Evolutionary conservation across 2,888 invertebrate species (phyloP).

Genomic region (Drosophila pegasa): DNA sequence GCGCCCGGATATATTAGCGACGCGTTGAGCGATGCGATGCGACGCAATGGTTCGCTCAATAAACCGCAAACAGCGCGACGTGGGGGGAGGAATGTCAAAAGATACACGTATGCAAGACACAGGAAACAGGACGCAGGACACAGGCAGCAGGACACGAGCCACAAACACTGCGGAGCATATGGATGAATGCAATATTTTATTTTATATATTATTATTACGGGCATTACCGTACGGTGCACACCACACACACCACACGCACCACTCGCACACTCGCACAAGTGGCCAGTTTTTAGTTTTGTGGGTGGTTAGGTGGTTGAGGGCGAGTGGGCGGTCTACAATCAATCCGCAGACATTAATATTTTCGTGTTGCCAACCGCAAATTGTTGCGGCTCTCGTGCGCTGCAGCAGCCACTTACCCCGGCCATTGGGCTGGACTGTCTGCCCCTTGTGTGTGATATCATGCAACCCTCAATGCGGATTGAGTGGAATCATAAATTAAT

Average conservation of each 20-base stretch:
- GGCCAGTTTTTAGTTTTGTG: constrained; percentile 62
- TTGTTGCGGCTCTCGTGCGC: constrained; percentile 69
- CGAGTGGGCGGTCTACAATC: constrained; percentile 59
- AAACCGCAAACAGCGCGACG: constrained; percentile 60
- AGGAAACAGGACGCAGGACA: too few relatives aligned
- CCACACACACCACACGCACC: constrained; percentile 32
- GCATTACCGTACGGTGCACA: constrained; percentile 33
- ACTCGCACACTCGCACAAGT: constrained; percentile 60
- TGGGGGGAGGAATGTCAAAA: constrained; percentile 33
- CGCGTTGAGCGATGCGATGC: constrained; percentile 47
- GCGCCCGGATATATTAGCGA: constrained; percentile 75
- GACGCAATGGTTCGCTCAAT: constrained; percentile 54
- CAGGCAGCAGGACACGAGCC: constrained; percentile 25
- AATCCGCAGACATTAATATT: constrained; percentile 79
- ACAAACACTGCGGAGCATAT: constrained; percentile 52
- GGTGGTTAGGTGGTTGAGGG: constrained; percentile 26
- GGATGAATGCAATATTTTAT: constrained; percentile 71
- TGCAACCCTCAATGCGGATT: constrained; percentile 77
- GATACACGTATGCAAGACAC: constrained; percentile 49
- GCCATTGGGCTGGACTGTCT: not conserved
- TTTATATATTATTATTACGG: constrained; percentile 69
- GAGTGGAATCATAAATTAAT: constrained; percentile 84
- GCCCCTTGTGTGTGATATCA: constrained; percentile 51
- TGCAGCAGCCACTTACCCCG: constrained; percentile 44
- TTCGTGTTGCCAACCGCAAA: constrained; percentile 79